Conservation (phyloP, 2,888 invertebrate genomes). For the Diachrysia chrysitis region DNA sequence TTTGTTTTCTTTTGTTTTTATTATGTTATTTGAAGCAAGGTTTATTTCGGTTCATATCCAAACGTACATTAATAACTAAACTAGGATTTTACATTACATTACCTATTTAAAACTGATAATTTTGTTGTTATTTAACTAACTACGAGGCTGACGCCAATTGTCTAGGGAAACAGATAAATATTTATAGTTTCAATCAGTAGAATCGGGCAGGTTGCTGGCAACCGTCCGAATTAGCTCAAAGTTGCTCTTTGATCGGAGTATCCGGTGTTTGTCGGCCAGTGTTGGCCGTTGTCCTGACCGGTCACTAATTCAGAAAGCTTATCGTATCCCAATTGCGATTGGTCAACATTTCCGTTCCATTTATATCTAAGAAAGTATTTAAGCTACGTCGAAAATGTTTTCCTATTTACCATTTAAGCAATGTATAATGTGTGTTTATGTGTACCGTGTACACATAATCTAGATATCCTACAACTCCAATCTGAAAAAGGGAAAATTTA, state of each 20-base stretch:
- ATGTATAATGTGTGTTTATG: no score
- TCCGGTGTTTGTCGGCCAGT: constrained; percentile 57
- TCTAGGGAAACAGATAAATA: constrained; percentile 72
- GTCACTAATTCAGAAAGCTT: constrained; percentile 56
- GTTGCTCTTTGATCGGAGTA: constrained; percentile 74
- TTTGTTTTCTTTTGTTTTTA: constrained; percentile 46
- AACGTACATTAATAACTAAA: background rate
- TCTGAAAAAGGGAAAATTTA: background rate
- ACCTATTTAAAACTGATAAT: constrained; percentile 16
- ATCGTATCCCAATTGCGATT: constrained; percentile 49
- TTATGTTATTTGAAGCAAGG: constrained; percentile 34
- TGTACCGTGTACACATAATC: no score
- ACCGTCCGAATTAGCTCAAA: constrained; percentile 79
- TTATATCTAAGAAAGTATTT: constrained; percentile 23
- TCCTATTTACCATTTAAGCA: no score
- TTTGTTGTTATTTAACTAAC: constrained; percentile 17
- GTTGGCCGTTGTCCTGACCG: constrained; percentile 51
- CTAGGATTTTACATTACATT: background rate
- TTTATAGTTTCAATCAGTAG: constrained; percentile 69
- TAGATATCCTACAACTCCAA: background rate
- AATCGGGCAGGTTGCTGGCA: constrained; percentile 66
- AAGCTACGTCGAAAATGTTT: background rate
- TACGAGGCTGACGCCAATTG: constrained; percentile 44
- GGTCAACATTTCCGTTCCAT: constrained; percentile 43
- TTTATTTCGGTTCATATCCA: constrained; percentile 23